Base-by-base conservation (phyloP, 2,797 vertebrate genomes). In the Tolypeutes matacus region DNA sequence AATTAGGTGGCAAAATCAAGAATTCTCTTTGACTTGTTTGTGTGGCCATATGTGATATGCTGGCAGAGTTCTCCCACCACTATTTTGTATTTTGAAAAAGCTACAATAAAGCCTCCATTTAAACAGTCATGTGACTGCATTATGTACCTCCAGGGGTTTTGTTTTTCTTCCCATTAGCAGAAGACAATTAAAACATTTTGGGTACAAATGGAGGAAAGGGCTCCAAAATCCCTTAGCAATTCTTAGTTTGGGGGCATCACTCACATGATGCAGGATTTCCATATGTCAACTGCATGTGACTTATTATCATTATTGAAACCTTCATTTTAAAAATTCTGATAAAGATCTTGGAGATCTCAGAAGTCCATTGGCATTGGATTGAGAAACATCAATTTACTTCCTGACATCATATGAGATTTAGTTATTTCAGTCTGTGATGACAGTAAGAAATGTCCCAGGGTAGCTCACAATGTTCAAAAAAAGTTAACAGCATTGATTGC, bases 381-480 rank as follows among this genome's bases (percentile, higher is more conserved):
- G 18, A 78, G 31, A 83, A 34, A 42, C 14, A 64, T 21, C 53
- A 34, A 2, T 17, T 12, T 80, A 46, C 10, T 42, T 70, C 21
- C 8, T 76, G 25, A 73, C 13, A 58, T 21, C 21, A 82, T 7
- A 31, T 84, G 53, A 81, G 13, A 91, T 51, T 89, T 34, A 58
- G 18, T 7, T 42, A 85, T 62, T 89, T 93, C 29, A 39, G 42
- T 87, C 80, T 62, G 23, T 76, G 56, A 81, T 49, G 34, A 67
- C 29, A 78, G 89, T 60, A 11, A 31, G 87, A 65, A 95, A 85
- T 42, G 3, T 73, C 69, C 83, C 15, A 64, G 58, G 69, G 82
- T 78, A 93, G 51, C 21, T 85, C 36, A 90, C 58, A 36, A 39
- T 90, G 25, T 42, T 56, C 15, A 89, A 96, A 65, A 77, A 87